Percentiles rank a stretch among this genome's conserved stretches.
phyloP scores from a whole-genome alignment of 2,888 invertebrate genomes.

The Hesperia comma region DNA sequence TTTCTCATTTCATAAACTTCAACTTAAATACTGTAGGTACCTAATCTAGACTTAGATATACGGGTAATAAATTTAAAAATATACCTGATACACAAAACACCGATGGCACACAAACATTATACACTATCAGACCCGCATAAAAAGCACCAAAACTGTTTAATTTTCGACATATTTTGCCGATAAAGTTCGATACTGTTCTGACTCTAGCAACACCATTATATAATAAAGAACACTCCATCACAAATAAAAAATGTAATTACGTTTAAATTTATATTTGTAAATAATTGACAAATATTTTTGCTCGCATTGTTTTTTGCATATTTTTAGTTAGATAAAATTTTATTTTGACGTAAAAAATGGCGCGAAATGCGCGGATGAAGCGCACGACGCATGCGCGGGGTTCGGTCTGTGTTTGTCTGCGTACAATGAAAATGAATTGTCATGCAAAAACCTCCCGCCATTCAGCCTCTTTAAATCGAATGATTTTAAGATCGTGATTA shows the following conservation, averaged over 20 bases:
- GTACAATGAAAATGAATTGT: slow-evolving; percentile 55
- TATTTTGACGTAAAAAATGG: slow-evolving; percentile 49
- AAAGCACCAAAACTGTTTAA: slow-evolving; percentile 49
- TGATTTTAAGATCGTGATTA: slow-evolving; percentile 35
- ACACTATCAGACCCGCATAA: slow-evolving; percentile 71
- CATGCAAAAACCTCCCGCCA: slow-evolving; percentile 60
- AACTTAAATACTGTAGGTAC: neutral
- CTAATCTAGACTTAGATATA: too few relatives aligned
- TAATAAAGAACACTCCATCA: slow-evolving; percentile 49
- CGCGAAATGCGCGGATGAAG: slow-evolving; percentile 56
- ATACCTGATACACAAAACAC: slow-evolving; percentile 66
- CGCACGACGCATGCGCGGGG: slow-evolving; percentile 71
- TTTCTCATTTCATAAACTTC: neutral
- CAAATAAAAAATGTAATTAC: slow-evolving; percentile 33
- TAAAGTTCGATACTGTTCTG: slow-evolving; percentile 49
- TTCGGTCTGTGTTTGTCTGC: slow-evolving; percentile 46
- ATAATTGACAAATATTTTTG: neutral
- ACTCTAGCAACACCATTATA: slow-evolving; percentile 43
- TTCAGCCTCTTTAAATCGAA: slow-evolving; percentile 56
- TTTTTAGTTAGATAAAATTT: slow-evolving; percentile 10
- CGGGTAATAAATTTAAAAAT: slow-evolving; percentile 16
- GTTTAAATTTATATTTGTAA: neutral
- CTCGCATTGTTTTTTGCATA: neutral
- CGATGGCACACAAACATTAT: slow-evolving; percentile 66
- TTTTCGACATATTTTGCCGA: slow-evolving; percentile 56